These are phyloP conservation scores for Corythoichthys intestinalis DNA, from an alignment of 2,113 vertebrate species.

Conservation along the genomic window DNA sequence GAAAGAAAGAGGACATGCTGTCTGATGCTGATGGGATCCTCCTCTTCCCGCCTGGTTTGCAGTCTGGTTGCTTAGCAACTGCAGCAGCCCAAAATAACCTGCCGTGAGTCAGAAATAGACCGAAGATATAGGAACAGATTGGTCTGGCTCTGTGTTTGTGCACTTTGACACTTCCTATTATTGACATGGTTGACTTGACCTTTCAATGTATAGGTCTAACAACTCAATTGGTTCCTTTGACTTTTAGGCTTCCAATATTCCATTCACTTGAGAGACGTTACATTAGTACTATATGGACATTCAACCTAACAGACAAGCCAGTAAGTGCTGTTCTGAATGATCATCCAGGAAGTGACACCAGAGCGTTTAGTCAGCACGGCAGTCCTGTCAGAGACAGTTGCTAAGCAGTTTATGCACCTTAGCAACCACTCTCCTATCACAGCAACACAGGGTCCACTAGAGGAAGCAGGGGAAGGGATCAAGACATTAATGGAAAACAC, in stretches of 20 bases:
- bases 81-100: constrained; percentile 68
- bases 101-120: constrained; percentile 66
- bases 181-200: constrained; percentile 1
- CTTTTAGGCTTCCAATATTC: not conserved
- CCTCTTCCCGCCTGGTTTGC: constrained; percentile 55
- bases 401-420: constrained; percentile 75
- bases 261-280: constrained; percentile 11
- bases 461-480: constrained; percentile 14
- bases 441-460: constrained; percentile 22
- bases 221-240: no score
- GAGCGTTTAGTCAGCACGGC: constrained; percentile 64
- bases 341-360: constrained; percentile 66
- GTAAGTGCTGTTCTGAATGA: constrained; percentile 50
- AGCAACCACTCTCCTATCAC: constrained; percentile 64
- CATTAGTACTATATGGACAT: constrained; percentile 22
- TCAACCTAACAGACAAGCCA: constrained; percentile 26
- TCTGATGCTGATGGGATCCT: constrained; percentile 66
- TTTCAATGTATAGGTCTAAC: not conserved
- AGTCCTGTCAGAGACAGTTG: constrained; percentile 67
- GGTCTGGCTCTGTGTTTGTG: constrained; percentile 21
- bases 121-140: constrained; percentile 54
- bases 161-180: constrained; percentile 26
- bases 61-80: constrained; percentile 72
- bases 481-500: constrained; percentile 24
- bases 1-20: constrained; percentile 57